A percentile compares a stretch with the other conserved stretches of the same genome.
These are phyloP conservation scores for Balaeniceps rex DNA, from an alignment of 2,113 vertebrate genomes.

Conservation along the genomic window DNA sequence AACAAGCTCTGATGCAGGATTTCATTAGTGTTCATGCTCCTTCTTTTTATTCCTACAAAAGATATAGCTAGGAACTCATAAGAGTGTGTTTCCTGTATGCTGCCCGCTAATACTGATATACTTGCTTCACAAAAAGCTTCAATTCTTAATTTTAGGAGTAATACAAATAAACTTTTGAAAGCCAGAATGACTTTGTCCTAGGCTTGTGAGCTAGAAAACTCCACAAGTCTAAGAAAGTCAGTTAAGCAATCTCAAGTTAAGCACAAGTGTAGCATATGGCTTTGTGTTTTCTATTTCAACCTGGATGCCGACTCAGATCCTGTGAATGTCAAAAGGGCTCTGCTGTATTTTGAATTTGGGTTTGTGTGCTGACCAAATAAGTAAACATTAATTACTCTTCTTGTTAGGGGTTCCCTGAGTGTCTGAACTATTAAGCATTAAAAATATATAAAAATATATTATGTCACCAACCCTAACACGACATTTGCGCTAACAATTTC, in stretches of 20 bases:
- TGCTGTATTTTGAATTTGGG: background rate
- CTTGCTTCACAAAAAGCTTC: background rate
- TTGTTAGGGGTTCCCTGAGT: background rate
- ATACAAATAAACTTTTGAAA: background rate
- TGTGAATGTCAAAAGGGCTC: background rate
- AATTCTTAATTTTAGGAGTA: background rate
- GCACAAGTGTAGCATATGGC: background rate
- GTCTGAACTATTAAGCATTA: background rate
- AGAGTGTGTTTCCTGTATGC: background rate
- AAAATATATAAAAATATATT: background rate
- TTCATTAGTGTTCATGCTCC: background rate
- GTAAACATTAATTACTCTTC: background rate
- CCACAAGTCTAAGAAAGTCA: background rate
- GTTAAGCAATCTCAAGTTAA: background rate
- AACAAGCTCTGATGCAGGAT: background rate
- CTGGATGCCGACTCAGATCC: background rate
- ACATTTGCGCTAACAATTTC: background rate
- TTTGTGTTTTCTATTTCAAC: background rate
- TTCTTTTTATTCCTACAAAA: background rate
- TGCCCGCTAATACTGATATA: background rate
- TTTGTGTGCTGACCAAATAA: background rate
- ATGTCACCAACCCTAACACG: background rate
- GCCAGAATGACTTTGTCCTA: background rate
- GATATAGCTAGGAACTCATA: background rate
- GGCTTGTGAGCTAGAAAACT: background rate